Percentiles rank a stretch among this genome's conserved stretches.
phyloP scores from a whole-genome alignment of 2,113 vertebrate species.

The Chaetodon trifascialis region DNA sequence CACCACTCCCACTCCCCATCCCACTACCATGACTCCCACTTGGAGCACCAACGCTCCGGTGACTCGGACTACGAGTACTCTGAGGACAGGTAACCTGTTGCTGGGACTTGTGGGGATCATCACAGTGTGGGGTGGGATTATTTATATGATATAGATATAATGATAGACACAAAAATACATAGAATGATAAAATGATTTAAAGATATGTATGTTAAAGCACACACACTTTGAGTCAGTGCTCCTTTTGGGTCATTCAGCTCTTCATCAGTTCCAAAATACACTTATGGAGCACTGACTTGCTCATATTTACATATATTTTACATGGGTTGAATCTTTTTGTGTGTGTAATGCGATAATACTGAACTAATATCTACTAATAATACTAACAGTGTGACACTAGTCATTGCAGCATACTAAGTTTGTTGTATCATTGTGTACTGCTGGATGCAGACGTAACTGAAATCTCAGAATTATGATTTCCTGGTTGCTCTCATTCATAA shows the following conservation, averaged over 20 bases:
- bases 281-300: not conserved
- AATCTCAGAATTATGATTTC: conserved; percentile 71
- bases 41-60: conserved; percentile 89
- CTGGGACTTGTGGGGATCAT: not conserved
- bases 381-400: conserved; percentile 70
- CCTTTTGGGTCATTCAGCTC: not conserved
- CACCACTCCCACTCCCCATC: conserved; percentile 94
- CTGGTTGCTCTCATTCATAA: conserved; percentile 84
- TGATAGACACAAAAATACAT: not conserved
- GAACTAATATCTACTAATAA: conserved; percentile 74
- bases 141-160: not conserved
- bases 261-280: not conserved
- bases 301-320: not conserved
- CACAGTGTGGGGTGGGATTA: not conserved
- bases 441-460: conserved; percentile 55
- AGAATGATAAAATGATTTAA: not conserved
- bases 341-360: conserved; percentile 37
- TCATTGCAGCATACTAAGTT: conserved; percentile 46
- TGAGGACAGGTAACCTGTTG: conserved; percentile 93
- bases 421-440: conserved; percentile 44
- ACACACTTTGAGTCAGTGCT: not conserved
- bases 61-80: conserved; percentile 96
- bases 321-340: conserved; percentile 16
- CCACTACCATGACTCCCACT: conserved; percentile 92
- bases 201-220: not conserved